These are phyloP conservation scores for Pseudochirops cupreus DNA, from an alignment of 2,797 vertebrate species.

Conservation along the genomic window DNA sequence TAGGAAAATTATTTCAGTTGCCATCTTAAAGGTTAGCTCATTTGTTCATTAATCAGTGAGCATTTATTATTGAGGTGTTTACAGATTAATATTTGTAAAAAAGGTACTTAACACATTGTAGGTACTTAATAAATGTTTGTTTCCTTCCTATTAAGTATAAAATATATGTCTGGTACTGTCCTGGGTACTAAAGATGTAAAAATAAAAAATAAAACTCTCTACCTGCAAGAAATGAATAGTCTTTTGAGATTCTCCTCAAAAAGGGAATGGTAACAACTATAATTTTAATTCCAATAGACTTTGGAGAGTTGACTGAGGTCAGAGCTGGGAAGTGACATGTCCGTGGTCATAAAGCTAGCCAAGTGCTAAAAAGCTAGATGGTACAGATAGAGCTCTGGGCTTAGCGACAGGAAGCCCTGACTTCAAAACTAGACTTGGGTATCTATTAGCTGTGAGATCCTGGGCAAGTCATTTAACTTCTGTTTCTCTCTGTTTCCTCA, in stretches of 20 bases:
- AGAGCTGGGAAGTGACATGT: background rate
- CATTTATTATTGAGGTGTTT: background rate
- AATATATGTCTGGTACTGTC: background rate
- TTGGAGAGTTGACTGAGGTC: background rate
- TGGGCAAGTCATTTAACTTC: background rate
- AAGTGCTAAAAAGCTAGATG: background rate
- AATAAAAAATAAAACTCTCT: background rate
- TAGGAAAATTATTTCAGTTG: conserved; percentile 61
- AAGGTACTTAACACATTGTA: background rate
- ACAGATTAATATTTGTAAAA: background rate
- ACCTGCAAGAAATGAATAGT: background rate
- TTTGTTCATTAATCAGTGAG: background rate
- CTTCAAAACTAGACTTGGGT: background rate
- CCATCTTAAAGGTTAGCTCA: conserved; percentile 35
- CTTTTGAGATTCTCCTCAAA: background rate
- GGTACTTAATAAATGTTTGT: background rate
- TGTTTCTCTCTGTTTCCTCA: background rate
- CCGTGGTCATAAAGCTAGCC: background rate
- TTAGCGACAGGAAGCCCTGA: background rate
- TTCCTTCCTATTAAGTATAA: background rate
- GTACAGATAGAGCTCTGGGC: background rate
- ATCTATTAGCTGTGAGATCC: background rate
- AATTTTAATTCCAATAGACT: background rate
- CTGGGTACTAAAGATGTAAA: background rate
- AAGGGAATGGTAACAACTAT: background rate